A percentile compares a stretch with the other conserved stretches of the same genome.
Evolutionary conservation across 2,113 vertebrate genomes (phyloP).

Genomic region (Chamaetylas fuelleborni): DNA sequence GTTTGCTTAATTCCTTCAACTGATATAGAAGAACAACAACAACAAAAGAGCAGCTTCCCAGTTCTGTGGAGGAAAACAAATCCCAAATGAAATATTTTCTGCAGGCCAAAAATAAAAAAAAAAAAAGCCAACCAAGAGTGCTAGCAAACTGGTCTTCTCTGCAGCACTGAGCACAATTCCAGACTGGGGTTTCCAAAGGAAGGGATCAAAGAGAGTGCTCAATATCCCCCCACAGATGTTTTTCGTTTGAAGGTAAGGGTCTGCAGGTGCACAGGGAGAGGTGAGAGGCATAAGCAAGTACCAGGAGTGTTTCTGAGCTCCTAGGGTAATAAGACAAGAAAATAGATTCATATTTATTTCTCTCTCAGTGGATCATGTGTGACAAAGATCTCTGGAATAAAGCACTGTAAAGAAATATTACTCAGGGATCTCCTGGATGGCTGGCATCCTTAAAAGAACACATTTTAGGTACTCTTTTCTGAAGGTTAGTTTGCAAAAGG

Average conservation of each 20-base stretch:
- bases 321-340: background rate
- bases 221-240: background rate
- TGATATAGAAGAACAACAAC: background rate
- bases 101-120: background rate
- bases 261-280: background rate
- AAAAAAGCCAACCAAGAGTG: background rate
- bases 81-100: background rate
- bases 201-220: background rate
- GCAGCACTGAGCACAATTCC: background rate
- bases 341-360: background rate
- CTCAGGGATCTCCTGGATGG: background rate
- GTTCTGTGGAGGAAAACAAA: background rate
- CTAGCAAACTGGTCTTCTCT: background rate
- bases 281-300: background rate
- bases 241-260: background rate
- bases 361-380: background rate
- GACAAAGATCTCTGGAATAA: background rate
- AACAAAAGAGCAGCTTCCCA: background rate
- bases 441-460: background rate
- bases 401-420: background rate
- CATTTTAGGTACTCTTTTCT: background rate
- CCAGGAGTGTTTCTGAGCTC: background rate
- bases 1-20: conserved; percentile 20
- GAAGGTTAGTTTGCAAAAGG: background rate
- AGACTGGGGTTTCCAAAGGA: background rate